A percentile compares a stretch with the other conserved stretches of the same genome.
These are phyloP conservation scores for Zaprionus africanus DNA, from an alignment of 1,140 invertebrate species.

Conservation along the genomic window DNA sequence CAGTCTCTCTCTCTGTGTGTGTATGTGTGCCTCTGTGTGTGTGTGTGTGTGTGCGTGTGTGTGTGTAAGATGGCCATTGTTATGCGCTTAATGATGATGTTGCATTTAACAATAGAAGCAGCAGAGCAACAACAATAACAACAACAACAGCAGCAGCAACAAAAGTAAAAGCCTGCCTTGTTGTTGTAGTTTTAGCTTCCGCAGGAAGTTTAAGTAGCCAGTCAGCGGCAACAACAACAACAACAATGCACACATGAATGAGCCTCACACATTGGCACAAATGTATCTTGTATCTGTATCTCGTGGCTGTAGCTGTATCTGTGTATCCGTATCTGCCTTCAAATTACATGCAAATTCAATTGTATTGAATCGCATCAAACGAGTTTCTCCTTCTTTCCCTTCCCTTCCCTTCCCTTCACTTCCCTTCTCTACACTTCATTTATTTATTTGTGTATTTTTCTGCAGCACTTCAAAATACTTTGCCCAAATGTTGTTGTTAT, in stretches of 20 bases:
- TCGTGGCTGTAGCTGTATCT: not conserved
- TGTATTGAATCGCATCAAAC: slow-evolving; percentile 65
- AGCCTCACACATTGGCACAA: slow-evolving; percentile 32
- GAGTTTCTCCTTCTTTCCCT: slow-evolving; percentile 65
- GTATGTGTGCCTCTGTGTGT: slow-evolving; percentile 2
- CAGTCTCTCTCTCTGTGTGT: too few species aligned
- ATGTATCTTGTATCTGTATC: slow-evolving; percentile 39
- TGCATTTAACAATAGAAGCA: slow-evolving; percentile 70
- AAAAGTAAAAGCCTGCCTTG: slow-evolving; percentile 62
- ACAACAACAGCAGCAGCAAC: slow-evolving; percentile 13
- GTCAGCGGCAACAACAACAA: slow-evolving; percentile 28
- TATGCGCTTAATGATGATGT: slow-evolving; percentile 81
- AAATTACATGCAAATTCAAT: slow-evolving; percentile 74
- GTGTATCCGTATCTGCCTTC: slow-evolving; percentile 33
- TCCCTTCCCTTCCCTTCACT: slow-evolving; percentile 24
- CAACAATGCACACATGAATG: slow-evolving; percentile 20
- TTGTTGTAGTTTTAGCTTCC: slow-evolving; percentile 71
- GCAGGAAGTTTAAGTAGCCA: slow-evolving; percentile 77
- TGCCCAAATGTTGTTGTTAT: slow-evolving; percentile 37
- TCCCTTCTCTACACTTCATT: slow-evolving; percentile 30
- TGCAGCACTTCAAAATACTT: slow-evolving; percentile 71
- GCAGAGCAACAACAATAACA: slow-evolving; percentile 42
- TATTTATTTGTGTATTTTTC: slow-evolving; percentile 48
- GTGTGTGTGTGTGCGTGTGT: slow-evolving; percentile 14
- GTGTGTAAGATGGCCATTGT: slow-evolving; percentile 63